phyloP scores from a whole-genome alignment of 2,113 vertebrate species.

The Etia nguti region DNA sequence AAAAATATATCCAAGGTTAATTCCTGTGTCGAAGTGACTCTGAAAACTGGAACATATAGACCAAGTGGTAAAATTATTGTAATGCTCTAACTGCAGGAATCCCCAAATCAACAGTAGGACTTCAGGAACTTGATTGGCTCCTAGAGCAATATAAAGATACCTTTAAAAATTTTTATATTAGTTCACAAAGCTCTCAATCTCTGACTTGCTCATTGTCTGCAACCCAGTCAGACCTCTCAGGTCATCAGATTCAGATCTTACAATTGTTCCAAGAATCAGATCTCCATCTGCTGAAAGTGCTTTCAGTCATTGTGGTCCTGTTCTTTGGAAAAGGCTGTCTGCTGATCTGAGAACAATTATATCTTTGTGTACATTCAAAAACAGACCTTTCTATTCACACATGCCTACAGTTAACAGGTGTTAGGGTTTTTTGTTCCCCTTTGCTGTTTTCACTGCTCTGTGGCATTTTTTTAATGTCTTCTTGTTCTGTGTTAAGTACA shows the following conservation, averaged over 20 bases:
- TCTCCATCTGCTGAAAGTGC: fast-evolving
- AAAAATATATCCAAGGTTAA: neutral
- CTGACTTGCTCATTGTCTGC: neutral
- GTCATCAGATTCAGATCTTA: neutral
- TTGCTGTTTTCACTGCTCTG: neutral
- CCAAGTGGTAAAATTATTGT: neutral
- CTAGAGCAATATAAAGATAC: neutral
- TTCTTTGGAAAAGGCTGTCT: neutral
- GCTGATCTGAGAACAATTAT: neutral
- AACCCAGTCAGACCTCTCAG: neutral
- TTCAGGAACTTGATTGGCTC: neutral
- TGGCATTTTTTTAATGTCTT: neutral
- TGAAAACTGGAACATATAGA: neutral
- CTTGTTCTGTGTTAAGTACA: neutral
- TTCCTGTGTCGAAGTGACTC: neutral
- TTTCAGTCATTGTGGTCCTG: neutral
- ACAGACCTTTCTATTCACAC: neutral
- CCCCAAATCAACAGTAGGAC: neutral
- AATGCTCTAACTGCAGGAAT: neutral
- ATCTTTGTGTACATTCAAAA: neutral
- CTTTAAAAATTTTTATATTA: neutral
- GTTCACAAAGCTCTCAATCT: neutral
- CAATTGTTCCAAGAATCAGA: neutral
- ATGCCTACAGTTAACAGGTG: neutral
- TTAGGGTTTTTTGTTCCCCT: neutral